Base-by-base conservation (phyloP, 2,113 vertebrate species). In the Campylomormyrus tamandua region DNA sequence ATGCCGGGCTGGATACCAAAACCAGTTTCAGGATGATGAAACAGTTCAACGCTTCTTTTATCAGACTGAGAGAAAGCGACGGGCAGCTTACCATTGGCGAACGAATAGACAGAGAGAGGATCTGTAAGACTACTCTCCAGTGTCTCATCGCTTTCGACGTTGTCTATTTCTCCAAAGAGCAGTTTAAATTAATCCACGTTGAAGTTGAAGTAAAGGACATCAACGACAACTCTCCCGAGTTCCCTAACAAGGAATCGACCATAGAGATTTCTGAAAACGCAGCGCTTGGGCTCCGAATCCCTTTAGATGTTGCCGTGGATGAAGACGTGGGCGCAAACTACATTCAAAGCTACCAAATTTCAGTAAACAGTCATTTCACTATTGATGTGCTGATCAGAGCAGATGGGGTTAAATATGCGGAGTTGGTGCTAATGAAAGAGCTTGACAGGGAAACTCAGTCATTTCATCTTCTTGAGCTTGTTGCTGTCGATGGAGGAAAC, bases 151-250 rank as follows among this genome's bases (percentile, higher is more conserved):
- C 97, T 93, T 98, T 99, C 93, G 98, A 99, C 90, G 98, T 98
- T 93, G 98, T 99, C 83, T 97, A 97, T 94, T 97, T 98, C 93
- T 97, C 97, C 90, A 95, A 97, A 95, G 97, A 97, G 91, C 97
- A 96, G 91, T 98, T 97, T 94, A 97, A 96, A 90, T 95, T 99
- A 92, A 96, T 99, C 86, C 98, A 98, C 94, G 98, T 98, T 91
- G 97, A 99, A 93, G 96, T 99, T 94, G 97, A 98, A 94, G 97
- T 99, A 93, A 97, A 95, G 42, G 98, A 99, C 94, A 94, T 98
- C 77, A 99, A 99, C 11, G 98, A 99, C 95, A 97, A 99, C 87
- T 96, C 97, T 2, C 98, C 98, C 0, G 97, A 94, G 94, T 99
- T 99, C 89, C 97, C 97, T 83, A 95, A 93, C 49, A 92, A 94